Conservation (phyloP, 2,797 vertebrate species). For the Poeciliopsis paucimaculata region DNA sequence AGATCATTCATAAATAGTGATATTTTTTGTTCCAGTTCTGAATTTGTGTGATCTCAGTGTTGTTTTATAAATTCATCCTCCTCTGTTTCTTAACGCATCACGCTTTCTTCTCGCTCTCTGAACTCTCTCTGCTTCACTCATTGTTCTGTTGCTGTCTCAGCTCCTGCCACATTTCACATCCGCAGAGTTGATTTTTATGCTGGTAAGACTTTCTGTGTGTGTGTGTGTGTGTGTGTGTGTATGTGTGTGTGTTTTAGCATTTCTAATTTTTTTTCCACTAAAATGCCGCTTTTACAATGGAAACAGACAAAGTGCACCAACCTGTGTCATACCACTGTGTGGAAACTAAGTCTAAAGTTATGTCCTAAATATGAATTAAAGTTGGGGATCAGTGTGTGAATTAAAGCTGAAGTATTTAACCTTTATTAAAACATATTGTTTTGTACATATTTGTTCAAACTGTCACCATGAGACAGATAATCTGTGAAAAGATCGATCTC, state of each 20-base stretch:
- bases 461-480: too few species aligned
- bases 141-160: slow-evolving; percentile 64
- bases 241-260: background rate
- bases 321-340: background rate
- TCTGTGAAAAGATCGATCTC: too few species aligned
- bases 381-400: background rate
- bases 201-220: slow-evolving; percentile 66
- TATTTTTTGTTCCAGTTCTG: background rate
- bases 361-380: background rate
- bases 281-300: background rate
- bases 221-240: slow-evolving; percentile 18
- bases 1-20: background rate
- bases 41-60: background rate
- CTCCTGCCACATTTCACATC: slow-evolving; percentile 74
- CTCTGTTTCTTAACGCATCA: slow-evolving; percentile 2
- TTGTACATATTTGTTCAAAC: too few species aligned
- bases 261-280: background rate
- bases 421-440: too few species aligned
- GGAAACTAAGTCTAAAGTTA: background rate
- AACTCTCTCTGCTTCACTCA: slow-evolving; percentile 22
- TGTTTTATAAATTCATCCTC: background rate
- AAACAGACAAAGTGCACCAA: background rate
- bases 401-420: too few species aligned
- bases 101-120: slow-evolving; percentile 13
- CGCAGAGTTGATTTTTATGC: slow-evolving; percentile 74